These are phyloP conservation scores for Drosophila arizonae DNA, from an alignment of 1,140 invertebrate species.

Conservation along the genomic window DNA sequence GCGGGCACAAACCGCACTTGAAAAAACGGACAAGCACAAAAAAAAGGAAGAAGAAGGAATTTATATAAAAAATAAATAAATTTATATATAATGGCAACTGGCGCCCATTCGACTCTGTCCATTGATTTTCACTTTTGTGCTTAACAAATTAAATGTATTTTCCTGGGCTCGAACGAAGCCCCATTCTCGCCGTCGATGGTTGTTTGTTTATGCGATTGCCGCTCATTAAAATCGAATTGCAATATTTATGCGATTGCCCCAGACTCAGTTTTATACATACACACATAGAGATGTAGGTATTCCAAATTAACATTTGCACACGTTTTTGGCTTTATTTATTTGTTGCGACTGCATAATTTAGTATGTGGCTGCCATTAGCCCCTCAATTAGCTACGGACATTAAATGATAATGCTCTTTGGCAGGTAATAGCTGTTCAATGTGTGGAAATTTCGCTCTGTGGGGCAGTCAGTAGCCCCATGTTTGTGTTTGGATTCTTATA, in stretches of 20 bases:
- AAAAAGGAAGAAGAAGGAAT: constrained; percentile 44
- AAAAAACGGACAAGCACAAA: constrained; percentile 46
- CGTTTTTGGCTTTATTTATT: constrained; percentile 43
- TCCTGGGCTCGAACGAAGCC: constrained; percentile 2
- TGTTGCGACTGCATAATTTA: constrained; percentile 38
- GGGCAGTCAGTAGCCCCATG: too few relatives aligned
- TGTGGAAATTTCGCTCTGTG: background rate
- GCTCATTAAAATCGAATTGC: constrained; percentile 75
- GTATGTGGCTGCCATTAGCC: constrained; percentile 35
- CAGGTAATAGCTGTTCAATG: background rate
- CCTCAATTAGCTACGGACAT: constrained; percentile 22
- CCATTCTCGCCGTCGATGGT: constrained; percentile 11
- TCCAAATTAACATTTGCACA: constrained; percentile 37
- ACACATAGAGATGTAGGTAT: background rate
- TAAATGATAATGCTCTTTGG: constrained; percentile 6
- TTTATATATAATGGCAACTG: constrained; percentile 23
- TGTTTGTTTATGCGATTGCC: constrained; percentile 72
- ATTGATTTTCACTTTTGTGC: constrained; percentile 60
- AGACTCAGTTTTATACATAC: constrained; percentile 22
- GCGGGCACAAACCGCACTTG: constrained; percentile 73
- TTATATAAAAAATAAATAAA: constrained; percentile 27
- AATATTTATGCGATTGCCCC: constrained; percentile 49
- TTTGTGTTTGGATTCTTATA: too few relatives aligned
- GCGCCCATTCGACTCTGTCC: constrained; percentile 5
- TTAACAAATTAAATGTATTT: constrained; percentile 69